Evolutionary conservation across 2,797 vertebrate species (phyloP), one percentile per base, ranked within the genome.

Genomic region (Agapornis canus): DNA sequence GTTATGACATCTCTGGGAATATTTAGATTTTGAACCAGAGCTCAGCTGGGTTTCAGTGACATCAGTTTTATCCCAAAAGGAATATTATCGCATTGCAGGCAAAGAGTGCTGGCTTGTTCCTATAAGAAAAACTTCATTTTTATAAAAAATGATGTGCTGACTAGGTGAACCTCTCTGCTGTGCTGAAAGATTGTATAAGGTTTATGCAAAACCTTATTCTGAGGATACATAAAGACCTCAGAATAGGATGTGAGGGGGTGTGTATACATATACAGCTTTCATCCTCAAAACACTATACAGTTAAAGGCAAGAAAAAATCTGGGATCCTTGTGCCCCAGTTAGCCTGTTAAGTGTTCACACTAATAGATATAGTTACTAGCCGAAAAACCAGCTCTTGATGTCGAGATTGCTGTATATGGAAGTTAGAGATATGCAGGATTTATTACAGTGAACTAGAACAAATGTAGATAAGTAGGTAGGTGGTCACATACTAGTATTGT

Each of bases 21-120:
- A 82, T 68, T 85, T 71, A 78, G 37, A 77, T 85, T 90, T 92
- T 87, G 32, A 84, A 73, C 79, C 60, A 77, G 22, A 90, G 80
- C 31, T 82, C 65, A 63, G 27, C 13, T 65, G 19, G 26, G 18
- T 7, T 86, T 89, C 80, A 86, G 35, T 64, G 68, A 57, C 57
- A 89, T 29, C 16, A 70, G 31, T 92, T 92, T 77, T 90, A 69
- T 59, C 43, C 63, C 15, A 1, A 86, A 94, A 86, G 17, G 26
- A 84, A 49, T 63, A 82, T 82, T 78, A 63, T 47, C 49, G 71
- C 18, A 21, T 17, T 57, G 71, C 25, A 79, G 65, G 9, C n/a
- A 86, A 83, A 91, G 16, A 4, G 29, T 49, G 42, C 11, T 51
- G 8, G 4, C 52, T 75, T 49, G 27, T 66, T 92, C 35, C 60